Conservation (phyloP, 2,113 vertebrate species). For the Atherinomorus stipes region DNA sequence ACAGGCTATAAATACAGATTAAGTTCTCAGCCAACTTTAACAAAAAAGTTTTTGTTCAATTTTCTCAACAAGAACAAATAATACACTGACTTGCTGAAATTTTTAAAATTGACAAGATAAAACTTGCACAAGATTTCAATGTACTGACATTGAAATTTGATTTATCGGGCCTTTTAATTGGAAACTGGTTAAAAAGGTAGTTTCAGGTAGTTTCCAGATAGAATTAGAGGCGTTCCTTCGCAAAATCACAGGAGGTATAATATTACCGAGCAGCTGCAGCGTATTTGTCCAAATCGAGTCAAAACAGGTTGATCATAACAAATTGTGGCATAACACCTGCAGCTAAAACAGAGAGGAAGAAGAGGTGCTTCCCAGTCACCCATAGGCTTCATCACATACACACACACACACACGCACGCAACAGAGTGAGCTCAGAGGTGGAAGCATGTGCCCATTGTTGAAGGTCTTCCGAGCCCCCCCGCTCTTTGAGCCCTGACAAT, state of each 20-base stretch:
- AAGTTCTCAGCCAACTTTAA: not conserved
- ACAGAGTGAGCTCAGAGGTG: conserved; percentile 52
- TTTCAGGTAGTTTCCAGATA: conserved; percentile 65
- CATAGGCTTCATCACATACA: conserved; percentile 39
- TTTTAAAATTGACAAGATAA: not conserved
- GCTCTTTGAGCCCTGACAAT: conserved; percentile 71
- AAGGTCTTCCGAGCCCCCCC: conserved; percentile 61
- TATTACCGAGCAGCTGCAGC: conserved; percentile 46
- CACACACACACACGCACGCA: conserved; percentile 19
- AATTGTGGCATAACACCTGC: conserved; percentile 61
- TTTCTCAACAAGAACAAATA: not conserved
- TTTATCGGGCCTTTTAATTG: not conserved
- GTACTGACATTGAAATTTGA: not conserved
- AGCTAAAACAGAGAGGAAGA: conserved; percentile 35
- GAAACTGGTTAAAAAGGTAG: not conserved
- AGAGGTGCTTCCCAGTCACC: conserved; percentile 56
- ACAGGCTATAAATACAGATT: conserved; percentile 6
- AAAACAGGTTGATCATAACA: conserved; percentile 28
- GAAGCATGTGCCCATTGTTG: conserved; percentile 71
- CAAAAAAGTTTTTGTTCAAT: conserved; percentile 1
- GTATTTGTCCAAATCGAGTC: conserved; percentile 16
- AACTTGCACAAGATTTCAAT: not conserved
- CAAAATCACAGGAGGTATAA: conserved; percentile 14
- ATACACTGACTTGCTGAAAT: not conserved
- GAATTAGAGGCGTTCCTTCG: conserved; percentile 16